Conservation (phyloP, 1,140 invertebrate genomes). For the Lucilia sericata region DNA sequence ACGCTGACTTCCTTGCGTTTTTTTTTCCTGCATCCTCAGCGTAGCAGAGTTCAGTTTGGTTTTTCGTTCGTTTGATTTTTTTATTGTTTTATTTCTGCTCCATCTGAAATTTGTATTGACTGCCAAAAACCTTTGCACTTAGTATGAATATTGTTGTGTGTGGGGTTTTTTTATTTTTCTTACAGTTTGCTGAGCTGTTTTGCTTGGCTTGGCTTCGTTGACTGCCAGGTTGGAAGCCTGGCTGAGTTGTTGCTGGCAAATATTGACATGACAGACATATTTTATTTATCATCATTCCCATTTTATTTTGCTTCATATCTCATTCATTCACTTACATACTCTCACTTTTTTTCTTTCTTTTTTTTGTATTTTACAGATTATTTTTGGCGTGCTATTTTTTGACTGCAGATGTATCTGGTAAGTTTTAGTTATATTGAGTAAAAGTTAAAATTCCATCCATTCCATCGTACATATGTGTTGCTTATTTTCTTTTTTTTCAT, state of each 20-base stretch:
- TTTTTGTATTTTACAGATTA: not conserved
- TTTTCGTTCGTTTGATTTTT: not conserved
- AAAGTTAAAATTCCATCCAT: not conserved
- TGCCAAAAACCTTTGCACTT: conserved; percentile 6
- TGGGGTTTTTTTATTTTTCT: not conserved
- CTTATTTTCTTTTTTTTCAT: too few species aligned
- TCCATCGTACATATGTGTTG: too few species aligned
- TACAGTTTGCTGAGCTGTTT: not conserved
- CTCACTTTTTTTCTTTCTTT: not conserved
- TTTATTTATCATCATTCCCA: conserved; percentile 20
- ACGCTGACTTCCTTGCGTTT: conserved; percentile 24
- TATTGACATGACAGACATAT: conserved; percentile 15
- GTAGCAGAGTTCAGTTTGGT: too few species aligned
- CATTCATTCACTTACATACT: not conserved
- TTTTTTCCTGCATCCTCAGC: not conserved
- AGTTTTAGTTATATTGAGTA: not conserved
- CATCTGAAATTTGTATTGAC: conserved; percentile 3
- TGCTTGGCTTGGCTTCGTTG: not conserved
- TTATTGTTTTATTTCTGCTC: conserved; percentile 9
- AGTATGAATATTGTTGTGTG: not conserved
- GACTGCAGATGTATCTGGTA: not conserved
- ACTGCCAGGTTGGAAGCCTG: not conserved
- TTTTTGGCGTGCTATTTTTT: not conserved
- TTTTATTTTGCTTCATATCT: not conserved
- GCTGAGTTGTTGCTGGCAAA: not conserved